Percentiles rank a stretch among this genome's conserved stretches.
Evolutionary conservation across 2,113 vertebrate genomes (phyloP).

Genomic region (Lampris megalopsis): DNA sequence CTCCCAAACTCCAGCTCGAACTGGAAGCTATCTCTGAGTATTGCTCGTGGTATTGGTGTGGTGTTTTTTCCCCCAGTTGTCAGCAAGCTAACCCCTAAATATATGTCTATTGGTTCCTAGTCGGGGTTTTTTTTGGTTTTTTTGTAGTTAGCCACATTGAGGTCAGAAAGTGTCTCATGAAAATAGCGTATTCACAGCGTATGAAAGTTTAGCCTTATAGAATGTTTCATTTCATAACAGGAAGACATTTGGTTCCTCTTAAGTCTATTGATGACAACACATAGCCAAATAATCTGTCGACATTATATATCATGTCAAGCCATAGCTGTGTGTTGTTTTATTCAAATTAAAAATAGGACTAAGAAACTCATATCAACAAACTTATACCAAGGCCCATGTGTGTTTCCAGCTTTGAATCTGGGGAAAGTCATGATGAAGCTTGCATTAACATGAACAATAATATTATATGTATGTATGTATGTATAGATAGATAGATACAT

Average conservation of each 20-base stretch:
- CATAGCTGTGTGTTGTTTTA: no score
- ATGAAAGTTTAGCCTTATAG: conserved; percentile 21
- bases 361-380: no score
- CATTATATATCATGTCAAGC: no score
- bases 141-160: conserved; percentile 34
- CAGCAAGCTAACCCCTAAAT: conserved; percentile 35
- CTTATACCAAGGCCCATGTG: no score
- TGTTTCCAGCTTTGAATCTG: no score
- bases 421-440: no score
- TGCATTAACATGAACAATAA: no score
- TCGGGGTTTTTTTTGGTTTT: conserved; percentile 20
- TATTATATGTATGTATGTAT: no score
- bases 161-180: conserved; percentile 56
- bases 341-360: no score
- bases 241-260: neutral
- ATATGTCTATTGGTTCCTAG: conserved; percentile 40
- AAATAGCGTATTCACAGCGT: conserved; percentile 34
- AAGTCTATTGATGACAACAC: neutral
- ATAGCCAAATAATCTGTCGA: neutral
- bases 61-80: conserved; percentile 34
- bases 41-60: conserved; percentile 57
- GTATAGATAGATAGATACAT: no score
- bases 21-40: conserved; percentile 53
- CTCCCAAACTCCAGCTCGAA: conserved; percentile 26
- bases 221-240: conserved; percentile 15